Evolutionary conservation across 2,888 invertebrate genomes (phyloP), one percentile per base, ranked within the genome.

Genomic region (Helicoverpa assulta): DNA sequence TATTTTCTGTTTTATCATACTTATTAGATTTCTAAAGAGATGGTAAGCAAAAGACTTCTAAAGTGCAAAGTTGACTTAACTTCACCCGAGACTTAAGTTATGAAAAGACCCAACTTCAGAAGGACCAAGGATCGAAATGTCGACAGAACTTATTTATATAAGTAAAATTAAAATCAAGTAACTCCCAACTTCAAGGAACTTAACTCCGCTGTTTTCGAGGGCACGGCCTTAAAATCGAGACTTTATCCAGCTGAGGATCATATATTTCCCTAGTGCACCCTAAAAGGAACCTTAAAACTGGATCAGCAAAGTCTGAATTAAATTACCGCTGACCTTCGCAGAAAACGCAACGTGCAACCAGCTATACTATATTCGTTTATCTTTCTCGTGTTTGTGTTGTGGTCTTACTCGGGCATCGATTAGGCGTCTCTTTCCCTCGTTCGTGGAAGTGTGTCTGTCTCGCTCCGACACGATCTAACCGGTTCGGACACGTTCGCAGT

Each of bases 381-480:
- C 85, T 85, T 86, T 86, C 72, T 77, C 85, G 84, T 91, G 89
- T 91, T 91, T 91, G 85, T 91, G 88, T 90, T 91, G 89, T 88
- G 88, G 86, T 90, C 90, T 86, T 88, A 88, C 88, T 90, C 86
- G 83, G 78, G 82, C 83, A 80, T 78, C 73, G 67, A 80, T 85
- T 73, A 52, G 72, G 75, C 68, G 62, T 90, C 91, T 83, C 89
- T 76, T 78, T 91, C 73, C 53, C 80, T 80, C 89, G 57, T 81
- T 71, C 71, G 57, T 66, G 59, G 58, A 63, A 58, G 69, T 83
- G 65, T 72, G 71, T 62, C 69, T 69, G 55, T 89, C 88, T 82
- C 84, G 63, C 80, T 91, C 88, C 66, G 78, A 78, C 83, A 80
- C 84, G 70, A 84, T 66, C 82, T 85, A 92, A 92, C 92, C 91